phyloP scores from a whole-genome alignment of 2,888 invertebrate species.

The Limnephilus marmoratus region DNA sequence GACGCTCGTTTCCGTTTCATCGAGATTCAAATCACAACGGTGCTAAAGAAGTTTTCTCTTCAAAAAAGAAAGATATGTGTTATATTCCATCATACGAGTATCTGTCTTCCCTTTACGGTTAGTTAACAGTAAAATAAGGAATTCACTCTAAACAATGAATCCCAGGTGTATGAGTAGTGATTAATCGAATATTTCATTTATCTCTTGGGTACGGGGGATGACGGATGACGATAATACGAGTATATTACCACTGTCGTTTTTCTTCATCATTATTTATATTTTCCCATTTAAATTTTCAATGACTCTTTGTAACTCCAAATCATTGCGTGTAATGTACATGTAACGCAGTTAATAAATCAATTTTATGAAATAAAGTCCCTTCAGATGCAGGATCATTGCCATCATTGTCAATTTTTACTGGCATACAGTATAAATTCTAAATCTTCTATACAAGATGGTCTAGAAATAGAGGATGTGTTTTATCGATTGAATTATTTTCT shows the following conservation, averaged over 20 bases:
- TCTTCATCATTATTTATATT: background rate
- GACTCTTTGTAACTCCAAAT: background rate
- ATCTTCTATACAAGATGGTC: background rate
- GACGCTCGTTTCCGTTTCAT: no score
- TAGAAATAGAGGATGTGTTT: background rate
- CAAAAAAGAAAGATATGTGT: background rate
- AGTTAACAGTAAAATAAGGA: background rate
- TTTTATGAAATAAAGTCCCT: conserved; percentile 16
- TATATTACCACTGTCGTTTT: background rate
- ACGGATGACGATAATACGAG: background rate
- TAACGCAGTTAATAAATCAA: background rate
- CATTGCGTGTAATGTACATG: background rate
- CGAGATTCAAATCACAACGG: no score
- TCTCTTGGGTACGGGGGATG: background rate
- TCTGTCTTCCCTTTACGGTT: background rate
- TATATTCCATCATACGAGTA: background rate
- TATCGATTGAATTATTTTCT: background rate
- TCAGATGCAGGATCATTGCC: conserved; percentile 12
- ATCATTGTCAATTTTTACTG: background rate
- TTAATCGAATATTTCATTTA: background rate
- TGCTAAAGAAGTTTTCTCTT: no score
- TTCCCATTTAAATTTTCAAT: background rate
- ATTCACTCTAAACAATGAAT: background rate
- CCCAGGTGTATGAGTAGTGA: background rate
- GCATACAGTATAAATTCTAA: background rate